These are phyloP conservation scores for Monomorium pharaonis DNA, from an alignment of 1,140 invertebrate genomes.

Conservation along the genomic window DNA sequence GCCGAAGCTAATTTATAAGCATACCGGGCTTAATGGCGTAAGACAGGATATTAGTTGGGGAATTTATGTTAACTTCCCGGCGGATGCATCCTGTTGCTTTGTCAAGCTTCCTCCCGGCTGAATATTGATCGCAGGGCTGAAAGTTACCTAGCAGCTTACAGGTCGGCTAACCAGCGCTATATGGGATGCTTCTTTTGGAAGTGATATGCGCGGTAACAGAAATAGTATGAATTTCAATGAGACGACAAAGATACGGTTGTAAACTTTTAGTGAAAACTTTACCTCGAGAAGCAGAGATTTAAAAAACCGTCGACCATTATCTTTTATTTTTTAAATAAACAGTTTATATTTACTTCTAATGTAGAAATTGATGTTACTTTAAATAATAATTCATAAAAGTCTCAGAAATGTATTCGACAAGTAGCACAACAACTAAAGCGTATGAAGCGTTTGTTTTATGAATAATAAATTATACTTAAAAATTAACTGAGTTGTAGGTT, in stretches of 20 bases:
- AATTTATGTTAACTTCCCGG: conserved; percentile 45
- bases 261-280: neutral
- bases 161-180: conserved; percentile 14
- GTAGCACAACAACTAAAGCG: neutral
- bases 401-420: neutral
- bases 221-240: neutral
- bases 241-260: neutral
- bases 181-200: conserved; percentile 9
- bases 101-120: neutral
- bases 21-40: neutral
- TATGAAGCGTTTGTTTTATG: neutral
- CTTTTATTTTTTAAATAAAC: no score
- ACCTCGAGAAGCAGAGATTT: neutral
- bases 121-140: conserved; percentile 18
- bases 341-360: neutral
- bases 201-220: neutral
- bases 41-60: conserved; percentile 35
- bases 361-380: neutral
- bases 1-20: conserved; percentile 30
- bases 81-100: conserved; percentile 45
- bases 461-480: neutral
- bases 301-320: neutral
- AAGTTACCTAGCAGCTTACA: conserved; percentile 25
- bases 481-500: no score
- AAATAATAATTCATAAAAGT: neutral